Conservation (phyloP, 2,113 vertebrate genomes). For the Chrysochloris asiatica region DNA sequence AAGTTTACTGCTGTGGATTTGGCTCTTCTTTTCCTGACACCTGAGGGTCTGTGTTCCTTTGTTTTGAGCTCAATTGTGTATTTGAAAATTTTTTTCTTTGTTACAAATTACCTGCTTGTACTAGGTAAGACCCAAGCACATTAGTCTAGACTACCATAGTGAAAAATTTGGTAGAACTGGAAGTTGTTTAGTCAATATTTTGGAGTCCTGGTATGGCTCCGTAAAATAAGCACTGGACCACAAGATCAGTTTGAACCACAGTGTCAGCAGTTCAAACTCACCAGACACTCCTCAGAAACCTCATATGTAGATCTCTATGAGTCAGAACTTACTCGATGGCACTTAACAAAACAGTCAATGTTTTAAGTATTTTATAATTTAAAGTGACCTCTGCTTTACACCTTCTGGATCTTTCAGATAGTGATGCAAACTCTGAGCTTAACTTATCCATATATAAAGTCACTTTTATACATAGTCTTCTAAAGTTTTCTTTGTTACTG, state of each 20-base stretch:
- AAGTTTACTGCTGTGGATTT: not conserved
- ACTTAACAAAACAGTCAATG: constrained; percentile 35
- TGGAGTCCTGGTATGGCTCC: too few relatives aligned
- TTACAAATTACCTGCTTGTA: constrained; percentile 38
- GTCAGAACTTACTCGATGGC: too few relatives aligned
- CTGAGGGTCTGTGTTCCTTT: not conserved
- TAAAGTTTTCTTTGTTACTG: not conserved
- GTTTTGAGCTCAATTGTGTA: not conserved
- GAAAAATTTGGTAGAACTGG: not conserved
- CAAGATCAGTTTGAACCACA: too few relatives aligned
- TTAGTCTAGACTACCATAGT: constrained; percentile 11
- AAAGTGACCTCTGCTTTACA: constrained; percentile 26
- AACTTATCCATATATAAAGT: constrained; percentile 3
- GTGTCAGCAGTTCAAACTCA: too few relatives aligned
- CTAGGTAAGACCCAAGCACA: not conserved
- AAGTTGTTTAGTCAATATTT: not conserved
- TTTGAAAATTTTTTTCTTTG: not conserved
- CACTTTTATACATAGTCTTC: not conserved
- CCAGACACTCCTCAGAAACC: too few relatives aligned
- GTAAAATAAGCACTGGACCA: too few relatives aligned
- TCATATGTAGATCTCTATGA: too few relatives aligned
- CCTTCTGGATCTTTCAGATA: constrained; percentile 42
- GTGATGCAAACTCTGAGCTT: not conserved
- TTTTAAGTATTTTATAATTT: constrained; percentile 57
- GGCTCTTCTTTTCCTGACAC: not conserved